Conservation (phyloP, 1,140 invertebrate genomes). For the Trachymyrmex cornetzi region DNA sequence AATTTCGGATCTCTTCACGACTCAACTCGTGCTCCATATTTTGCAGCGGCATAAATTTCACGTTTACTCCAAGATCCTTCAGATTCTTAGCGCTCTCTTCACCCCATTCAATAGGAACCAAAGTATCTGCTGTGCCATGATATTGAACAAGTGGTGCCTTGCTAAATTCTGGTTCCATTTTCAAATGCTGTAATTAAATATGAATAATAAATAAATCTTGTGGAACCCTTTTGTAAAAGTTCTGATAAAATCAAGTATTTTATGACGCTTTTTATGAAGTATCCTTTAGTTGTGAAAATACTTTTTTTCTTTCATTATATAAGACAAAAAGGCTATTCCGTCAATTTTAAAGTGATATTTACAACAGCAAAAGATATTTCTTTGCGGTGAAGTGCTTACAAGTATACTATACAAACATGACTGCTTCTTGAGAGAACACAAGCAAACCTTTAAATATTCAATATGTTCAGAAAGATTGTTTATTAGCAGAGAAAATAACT, state of each 20-base stretch:
- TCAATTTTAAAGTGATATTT: too few relatives aligned
- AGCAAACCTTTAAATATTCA: too few relatives aligned
- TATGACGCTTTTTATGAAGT: neutral
- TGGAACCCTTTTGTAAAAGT: neutral
- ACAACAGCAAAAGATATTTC: too few relatives aligned
- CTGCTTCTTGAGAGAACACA: too few relatives aligned
- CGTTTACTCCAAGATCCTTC: constrained; percentile 85
- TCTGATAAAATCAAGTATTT: neutral
- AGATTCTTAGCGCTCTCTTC: constrained; percentile 85
- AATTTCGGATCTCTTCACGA: constrained; percentile 82
- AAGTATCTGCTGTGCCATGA: constrained; percentile 85
- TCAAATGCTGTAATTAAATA: constrained; percentile 54
- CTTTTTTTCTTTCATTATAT: neutral
- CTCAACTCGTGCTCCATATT: constrained; percentile 88
- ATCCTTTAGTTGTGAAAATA: neutral
- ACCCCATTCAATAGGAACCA: constrained; percentile 88
- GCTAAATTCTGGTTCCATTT: constrained; percentile 34
- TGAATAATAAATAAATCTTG: neutral
- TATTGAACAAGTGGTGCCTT: constrained; percentile 81
- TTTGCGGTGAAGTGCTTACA: too few relatives aligned
- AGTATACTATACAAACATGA: too few relatives aligned
- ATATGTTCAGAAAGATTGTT: too few relatives aligned
- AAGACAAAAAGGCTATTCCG: too few relatives aligned
- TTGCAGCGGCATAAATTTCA: constrained; percentile 85
- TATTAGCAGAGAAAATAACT: too few relatives aligned